Percentiles rank a stretch among this genome's conserved stretches.
Conservation (phyloP, 2,113 vertebrate genomes). For the Pygoscelis antarcticus region DNA sequence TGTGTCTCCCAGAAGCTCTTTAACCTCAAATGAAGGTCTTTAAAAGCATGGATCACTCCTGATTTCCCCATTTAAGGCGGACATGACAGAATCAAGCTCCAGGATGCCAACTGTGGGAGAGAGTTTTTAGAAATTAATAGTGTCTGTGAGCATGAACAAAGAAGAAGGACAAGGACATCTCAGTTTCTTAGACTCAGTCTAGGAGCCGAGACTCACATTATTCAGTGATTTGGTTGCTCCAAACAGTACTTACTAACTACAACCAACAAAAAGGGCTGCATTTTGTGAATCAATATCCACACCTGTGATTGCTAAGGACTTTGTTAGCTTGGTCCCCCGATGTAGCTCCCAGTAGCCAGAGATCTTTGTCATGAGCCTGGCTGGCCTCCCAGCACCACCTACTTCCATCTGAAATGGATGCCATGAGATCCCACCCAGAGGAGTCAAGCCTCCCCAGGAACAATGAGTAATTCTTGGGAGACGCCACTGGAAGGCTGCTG, state of each 20-base stretch:
- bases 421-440: slow-evolving; percentile 79
- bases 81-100: neutral
- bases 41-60: neutral
- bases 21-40: neutral
- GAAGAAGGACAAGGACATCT: neutral
- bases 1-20: neutral
- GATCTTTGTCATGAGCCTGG: slow-evolving; percentile 65
- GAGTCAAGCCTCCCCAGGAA: slow-evolving; percentile 73
- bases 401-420: slow-evolving; percentile 73
- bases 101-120: neutral
- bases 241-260: neutral
- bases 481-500: slow-evolving; percentile 79
- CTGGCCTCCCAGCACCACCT: slow-evolving; percentile 74
- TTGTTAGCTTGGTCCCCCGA: neutral
- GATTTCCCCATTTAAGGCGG: neutral
- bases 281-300: slow-evolving; percentile 21
- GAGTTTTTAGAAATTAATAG: neutral
- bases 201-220: neutral
- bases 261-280: neutral
- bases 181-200: neutral
- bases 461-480: slow-evolving; percentile 83
- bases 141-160: neutral
- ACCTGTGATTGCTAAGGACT: neutral
- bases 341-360: neutral
- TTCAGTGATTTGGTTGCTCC: neutral